These are phyloP conservation scores for Chiridota heheva DNA, from an alignment of 35 echinoderm and acorn worm genomes.

Conservation along the genomic window DNA sequence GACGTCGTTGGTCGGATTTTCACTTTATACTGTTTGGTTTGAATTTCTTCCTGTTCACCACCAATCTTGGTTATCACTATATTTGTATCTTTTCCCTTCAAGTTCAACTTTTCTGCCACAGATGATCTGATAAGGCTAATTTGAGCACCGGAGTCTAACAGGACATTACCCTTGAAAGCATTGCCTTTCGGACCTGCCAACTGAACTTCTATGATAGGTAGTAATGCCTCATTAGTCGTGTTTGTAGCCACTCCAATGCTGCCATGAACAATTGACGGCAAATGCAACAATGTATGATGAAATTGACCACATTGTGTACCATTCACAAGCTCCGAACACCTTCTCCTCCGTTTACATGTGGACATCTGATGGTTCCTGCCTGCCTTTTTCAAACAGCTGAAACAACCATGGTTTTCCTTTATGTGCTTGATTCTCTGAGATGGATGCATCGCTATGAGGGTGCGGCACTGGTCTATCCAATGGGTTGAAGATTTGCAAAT, in stretches of 20 bases:
- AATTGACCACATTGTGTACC: conserved; percentile 11
- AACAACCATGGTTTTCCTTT: conserved; percentile 53
- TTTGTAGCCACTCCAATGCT: conserved; percentile 12
- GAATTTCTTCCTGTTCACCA: conserved; percentile 65
- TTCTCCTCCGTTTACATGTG: conserved; percentile 32
- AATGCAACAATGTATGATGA: conserved; percentile 28
- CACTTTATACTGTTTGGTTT: conserved; percentile 53
- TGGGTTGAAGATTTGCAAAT: conserved; percentile 21
- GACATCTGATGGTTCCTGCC: conserved; percentile 43
- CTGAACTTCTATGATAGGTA: conserved; percentile 20
- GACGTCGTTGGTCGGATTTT: background rate
- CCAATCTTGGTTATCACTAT: conserved; percentile 73
- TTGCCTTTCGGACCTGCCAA: conserved; percentile 8
- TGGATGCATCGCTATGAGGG: conserved; percentile 12
- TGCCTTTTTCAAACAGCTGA: conserved; percentile 68
- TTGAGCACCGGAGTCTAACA: conserved; percentile 63
- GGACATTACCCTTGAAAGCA: conserved; percentile 12
- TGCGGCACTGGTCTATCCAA: conserved; percentile 47
- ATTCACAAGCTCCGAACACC: conserved; percentile 5
- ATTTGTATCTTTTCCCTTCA: conserved; percentile 40
- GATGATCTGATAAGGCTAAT: conserved; percentile 54
- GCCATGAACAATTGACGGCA: background rate
- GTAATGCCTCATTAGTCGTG: conserved; percentile 2
- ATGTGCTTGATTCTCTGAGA: conserved; percentile 30
- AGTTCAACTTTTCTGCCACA: conserved; percentile 49